Base-by-base conservation (phyloP, 2,113 vertebrate genomes). In the Zootoca vivipara region DNA sequence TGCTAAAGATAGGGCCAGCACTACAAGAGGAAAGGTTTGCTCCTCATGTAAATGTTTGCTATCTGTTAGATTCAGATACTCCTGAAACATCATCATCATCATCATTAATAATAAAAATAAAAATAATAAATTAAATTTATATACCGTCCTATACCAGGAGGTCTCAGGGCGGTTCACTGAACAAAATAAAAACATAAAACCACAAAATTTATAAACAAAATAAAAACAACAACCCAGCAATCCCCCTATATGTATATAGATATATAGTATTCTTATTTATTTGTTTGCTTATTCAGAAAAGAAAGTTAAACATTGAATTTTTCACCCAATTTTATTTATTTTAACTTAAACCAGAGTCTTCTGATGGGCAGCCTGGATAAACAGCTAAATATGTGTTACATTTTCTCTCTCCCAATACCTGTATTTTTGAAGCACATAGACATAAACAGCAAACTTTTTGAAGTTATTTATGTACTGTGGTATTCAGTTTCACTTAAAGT, bases 401-500 rank as follows among this genome's bases (percentile, higher is more conserved):
- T 40, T 78, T 56, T 52, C 87, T 89, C 28, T 46, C 0, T 3
- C 64, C 7, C 3, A 82, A 73, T 87, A 78, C 3, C 0, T 81
- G 77, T 65, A 30, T 2, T 82, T 87, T 86, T 69, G 16, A 15
- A 42, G 4, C 0, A 70, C 6, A 28, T 40, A 18, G 56, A 82
- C 91, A 85, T 88, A 87, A 24, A 30, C 3, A 74, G 42, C 1
- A 79, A 65, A 78, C 7, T 8, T 78, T 79, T 84, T 24, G 62
- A 86, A 85, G 80, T 89, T 73, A n/a, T 72, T 78, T 90, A 91
- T 91, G 82, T 87, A 78, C 65, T 90, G 52, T 0, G 0, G 58
- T 80, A 26, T 78, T 91, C 78, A 69, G 16, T 90, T 95, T 93
- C 86, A 83, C 85, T 81, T 70, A 26, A 94, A 92, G 93, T 78